Base-by-base conservation (phyloP, 1,140 invertebrate genomes). In the Drosophila varians region DNA sequence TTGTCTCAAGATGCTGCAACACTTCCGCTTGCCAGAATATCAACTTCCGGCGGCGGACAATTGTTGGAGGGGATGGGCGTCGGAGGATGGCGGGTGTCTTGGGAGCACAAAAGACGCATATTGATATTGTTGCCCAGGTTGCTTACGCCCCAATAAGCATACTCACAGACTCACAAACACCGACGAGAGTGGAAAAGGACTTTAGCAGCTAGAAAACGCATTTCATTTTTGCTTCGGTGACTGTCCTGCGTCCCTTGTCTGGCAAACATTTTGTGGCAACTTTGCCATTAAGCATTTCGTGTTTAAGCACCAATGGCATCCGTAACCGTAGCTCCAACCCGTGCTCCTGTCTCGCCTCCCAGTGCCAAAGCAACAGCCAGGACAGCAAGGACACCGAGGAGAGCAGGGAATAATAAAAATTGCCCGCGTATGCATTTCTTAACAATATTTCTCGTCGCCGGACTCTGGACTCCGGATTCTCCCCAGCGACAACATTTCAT, bases 71-170 rank as follows among this genome's bases (percentile, higher is more conserved):
- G 53, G 18, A 23, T 1, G 21, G 14, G n/a, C 2, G 53, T 7
- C n/a, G 2, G 9, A n/a, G 34, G 28, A 31, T 12, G 19, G 4
- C 7, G 31, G 49, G 21, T 21, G 38, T n/a, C 23, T 11, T 8
- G 43, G 47, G 45, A 26, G 72, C 60, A 76, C 66, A 72, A 72
- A 74, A 74, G 60, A 79, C 79, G 82, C 80, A 86, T 68, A 71
- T 86, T 86, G 76, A 84, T 84, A 84, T 86, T 84, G 78, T 84
- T 76, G 72, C 66, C 76, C 79, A 69, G 66, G 79, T 75, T 86
- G 62, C 72, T 86, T 46, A 65, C 66, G 68, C 80, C 71, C 68
- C 71, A 86, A 43, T 83, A 77, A 77, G 74, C 56, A 47, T 55
- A 42, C 54, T 34, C 38, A n/a, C n/a, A 57, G 40, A 34, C 28